Conservation (phyloP, 2,797 vertebrate genomes). For the Channallabes apus region DNA sequence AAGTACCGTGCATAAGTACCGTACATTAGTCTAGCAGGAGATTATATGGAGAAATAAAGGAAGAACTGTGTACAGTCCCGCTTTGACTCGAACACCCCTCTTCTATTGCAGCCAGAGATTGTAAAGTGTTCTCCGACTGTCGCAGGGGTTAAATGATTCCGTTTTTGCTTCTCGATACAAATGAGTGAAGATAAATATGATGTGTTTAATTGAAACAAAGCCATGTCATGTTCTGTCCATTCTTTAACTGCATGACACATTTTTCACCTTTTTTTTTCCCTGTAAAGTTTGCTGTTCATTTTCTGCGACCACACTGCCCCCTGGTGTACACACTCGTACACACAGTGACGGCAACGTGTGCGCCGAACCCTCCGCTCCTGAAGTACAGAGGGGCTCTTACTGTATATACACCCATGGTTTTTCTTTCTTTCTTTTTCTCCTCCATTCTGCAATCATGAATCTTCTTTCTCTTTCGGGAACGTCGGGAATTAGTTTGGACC, state of each 20-base stretch:
- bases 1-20: too few species aligned
- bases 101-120: background rate
- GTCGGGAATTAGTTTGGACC: background rate
- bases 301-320: background rate
- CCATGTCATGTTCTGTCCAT: background rate
- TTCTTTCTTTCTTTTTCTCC: too few species aligned
- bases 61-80: too few species aligned
- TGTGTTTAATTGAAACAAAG: background rate
- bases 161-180: background rate
- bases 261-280: background rate
- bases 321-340: background rate
- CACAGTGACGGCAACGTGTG: background rate
- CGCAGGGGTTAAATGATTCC: background rate
- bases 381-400: too few species aligned
- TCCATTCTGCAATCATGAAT: too few species aligned
- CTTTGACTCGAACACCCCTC: too few species aligned
- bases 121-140: background rate
- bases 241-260: background rate
- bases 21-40: too few species aligned
- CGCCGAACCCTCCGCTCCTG: background rate
- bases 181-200: background rate
- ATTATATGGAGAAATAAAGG: too few species aligned
- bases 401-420: too few species aligned
- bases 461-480: background rate
- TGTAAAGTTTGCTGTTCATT: background rate